phyloP scores from a whole-genome alignment of 2,113 vertebrate species.

The Halcyon malimbica region DNA sequence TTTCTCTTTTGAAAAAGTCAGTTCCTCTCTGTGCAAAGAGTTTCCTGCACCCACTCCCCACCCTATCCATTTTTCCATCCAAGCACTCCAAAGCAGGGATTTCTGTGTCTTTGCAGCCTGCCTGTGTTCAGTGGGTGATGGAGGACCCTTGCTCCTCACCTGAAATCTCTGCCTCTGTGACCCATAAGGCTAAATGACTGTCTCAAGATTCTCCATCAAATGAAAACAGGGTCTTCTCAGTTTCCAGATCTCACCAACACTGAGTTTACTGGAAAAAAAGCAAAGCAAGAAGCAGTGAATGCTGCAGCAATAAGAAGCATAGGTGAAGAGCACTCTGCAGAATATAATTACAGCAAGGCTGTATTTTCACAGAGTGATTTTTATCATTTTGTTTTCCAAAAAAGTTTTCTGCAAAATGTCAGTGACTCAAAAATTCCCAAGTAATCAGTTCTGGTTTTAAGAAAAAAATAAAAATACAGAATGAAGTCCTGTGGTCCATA shows the following conservation, averaged over 20 bases:
- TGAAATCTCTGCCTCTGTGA: neutral
- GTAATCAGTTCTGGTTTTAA: neutral
- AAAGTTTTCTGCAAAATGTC: neutral
- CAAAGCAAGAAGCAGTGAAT: neutral
- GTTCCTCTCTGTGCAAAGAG: neutral
- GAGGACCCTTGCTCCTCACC: neutral
- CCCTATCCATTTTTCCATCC: neutral
- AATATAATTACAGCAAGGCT: neutral
- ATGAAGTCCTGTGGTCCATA: neutral
- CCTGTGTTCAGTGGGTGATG: rapidly evolving
- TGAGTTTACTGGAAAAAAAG: neutral
- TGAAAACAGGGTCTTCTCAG: neutral
- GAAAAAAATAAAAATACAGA: neutral
- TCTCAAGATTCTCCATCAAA: neutral
- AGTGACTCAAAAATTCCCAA: neutral
- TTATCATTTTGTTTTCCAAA: rapidly evolving
- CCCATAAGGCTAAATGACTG: rapidly evolving
- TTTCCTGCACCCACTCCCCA: rapidly evolving
- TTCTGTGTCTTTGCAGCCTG: neutral
- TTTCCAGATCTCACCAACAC: neutral
- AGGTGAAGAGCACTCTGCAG: neutral
- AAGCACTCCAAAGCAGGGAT: neutral
- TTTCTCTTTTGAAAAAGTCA: neutral
- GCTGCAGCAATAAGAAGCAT: neutral
- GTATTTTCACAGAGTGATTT: neutral